phyloP scores from a whole-genome alignment of 2,113 vertebrate species.

The Clarias gariepinus region DNA sequence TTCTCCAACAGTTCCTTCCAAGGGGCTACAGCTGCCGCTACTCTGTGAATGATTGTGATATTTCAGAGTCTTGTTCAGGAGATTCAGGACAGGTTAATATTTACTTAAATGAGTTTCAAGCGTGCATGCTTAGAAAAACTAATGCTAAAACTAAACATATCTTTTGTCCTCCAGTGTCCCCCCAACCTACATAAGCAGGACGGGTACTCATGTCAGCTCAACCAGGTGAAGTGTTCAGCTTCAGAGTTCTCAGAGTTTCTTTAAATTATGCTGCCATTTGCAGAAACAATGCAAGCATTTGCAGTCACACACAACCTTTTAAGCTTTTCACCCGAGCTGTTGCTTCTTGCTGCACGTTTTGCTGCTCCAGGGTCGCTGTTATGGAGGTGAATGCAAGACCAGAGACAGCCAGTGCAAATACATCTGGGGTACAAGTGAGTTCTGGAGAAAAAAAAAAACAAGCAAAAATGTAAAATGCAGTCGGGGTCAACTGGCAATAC shows the following conservation, averaged over 20 bases:
- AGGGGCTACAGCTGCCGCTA: conserved; percentile 91
- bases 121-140: background rate
- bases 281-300: background rate
- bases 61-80: conserved; percentile 91
- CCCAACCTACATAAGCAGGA: conserved; percentile 98
- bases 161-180: conserved; percentile 82
- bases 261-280: background rate
- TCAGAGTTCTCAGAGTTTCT: background rate
- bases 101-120: background rate
- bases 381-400: conserved; percentile 94
- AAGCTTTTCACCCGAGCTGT: background rate
- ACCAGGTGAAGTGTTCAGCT: conserved; percentile 77
- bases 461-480: background rate
- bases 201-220: conserved; percentile 89
- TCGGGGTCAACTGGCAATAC: background rate
- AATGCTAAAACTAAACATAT: background rate
- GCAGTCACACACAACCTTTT: background rate
- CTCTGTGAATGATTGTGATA: conserved; percentile 93
- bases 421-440: conserved; percentile 97
- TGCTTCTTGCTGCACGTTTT: background rate
- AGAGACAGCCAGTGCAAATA: conserved; percentile 97
- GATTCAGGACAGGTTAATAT: conserved; percentile 91
- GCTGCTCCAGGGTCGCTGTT: conserved; percentile 87
- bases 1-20: conserved; percentile 93
- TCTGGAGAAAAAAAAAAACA: background rate